These are phyloP conservation scores for Dynastes hyllus DNA, from an alignment of 2,888 invertebrate species.

Conservation along the genomic window DNA sequence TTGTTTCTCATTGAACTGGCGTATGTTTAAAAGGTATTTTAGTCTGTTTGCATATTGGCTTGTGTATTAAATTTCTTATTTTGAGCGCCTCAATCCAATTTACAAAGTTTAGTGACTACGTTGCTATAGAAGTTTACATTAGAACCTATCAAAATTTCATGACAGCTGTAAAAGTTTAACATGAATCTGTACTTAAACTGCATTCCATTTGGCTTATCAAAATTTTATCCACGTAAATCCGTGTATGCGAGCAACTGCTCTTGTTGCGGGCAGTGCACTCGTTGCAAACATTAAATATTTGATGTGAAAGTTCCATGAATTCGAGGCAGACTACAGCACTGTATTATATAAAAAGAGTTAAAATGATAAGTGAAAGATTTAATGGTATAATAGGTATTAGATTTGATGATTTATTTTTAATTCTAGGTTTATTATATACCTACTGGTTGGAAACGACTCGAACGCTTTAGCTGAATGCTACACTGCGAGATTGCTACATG, in stretches of 20 bases:
- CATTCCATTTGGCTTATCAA: slow-evolving; percentile 17
- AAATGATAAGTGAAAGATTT: no score
- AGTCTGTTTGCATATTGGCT: not conserved
- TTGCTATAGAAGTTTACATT: not conserved
- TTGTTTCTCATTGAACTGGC: not conserved
- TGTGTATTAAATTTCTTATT: slow-evolving; percentile 18
- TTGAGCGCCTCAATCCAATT: not conserved
- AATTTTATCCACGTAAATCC: not conserved
- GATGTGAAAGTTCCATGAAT: not conserved
- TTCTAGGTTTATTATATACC: no score
- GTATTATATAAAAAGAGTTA: not conserved
- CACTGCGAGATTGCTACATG: no score
- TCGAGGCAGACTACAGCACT: not conserved
- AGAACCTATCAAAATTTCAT: slow-evolving; percentile 19
- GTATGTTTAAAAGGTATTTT: not conserved
- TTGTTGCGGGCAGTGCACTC: not conserved
- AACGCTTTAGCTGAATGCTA: no score
- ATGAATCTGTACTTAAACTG: slow-evolving; percentile 12
- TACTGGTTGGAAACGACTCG: no score
- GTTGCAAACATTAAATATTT: slow-evolving; percentile 1
- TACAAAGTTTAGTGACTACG: not conserved
- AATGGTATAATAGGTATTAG: no score
- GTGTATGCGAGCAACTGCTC: not conserved
- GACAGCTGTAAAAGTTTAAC: slow-evolving; percentile 22
- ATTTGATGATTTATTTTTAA: no score